phyloP scores from a whole-genome alignment of 1,140 invertebrate genomes.

The Luehdorfia chinensis region DNA sequence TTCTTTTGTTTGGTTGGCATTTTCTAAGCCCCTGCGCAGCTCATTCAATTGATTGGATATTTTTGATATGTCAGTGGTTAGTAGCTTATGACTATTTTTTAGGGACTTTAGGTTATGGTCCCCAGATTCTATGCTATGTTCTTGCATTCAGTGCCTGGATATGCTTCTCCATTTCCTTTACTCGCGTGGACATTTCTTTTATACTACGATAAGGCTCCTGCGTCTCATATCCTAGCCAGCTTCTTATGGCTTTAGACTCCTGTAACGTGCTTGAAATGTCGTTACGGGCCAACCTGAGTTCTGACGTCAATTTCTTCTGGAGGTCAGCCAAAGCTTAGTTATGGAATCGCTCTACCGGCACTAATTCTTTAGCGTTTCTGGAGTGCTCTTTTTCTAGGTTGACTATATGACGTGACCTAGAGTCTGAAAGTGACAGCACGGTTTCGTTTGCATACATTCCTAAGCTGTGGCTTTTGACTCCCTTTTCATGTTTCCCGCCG shows the following conservation, averaged over 20 bases:
- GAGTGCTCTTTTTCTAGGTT: conserved; percentile 27
- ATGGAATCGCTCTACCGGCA: conserved; percentile 20
- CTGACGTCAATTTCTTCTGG: background rate
- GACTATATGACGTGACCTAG: conserved; percentile 17
- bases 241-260: conserved; percentile 2
- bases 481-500: conserved; percentile 15
- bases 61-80: no score
- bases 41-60: no score
- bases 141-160: no score
- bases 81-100: no score
- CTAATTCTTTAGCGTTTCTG: conserved; percentile 21
- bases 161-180: background rate
- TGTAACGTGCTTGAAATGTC: background rate
- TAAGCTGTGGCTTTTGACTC: no score
- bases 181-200: background rate
- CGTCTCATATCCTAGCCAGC: conserved; percentile 7
- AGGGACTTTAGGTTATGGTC: no score
- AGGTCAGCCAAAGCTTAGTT: background rate
- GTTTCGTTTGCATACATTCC: conserved; percentile 15
- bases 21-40: no score
- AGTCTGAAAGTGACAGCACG: conserved; percentile 15
- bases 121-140: no score
- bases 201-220: background rate
- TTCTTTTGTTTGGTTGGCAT: no score
- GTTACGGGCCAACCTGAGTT: background rate